Percentiles rank a stretch among this genome's conserved stretches.
Evolutionary conservation across 2,888 invertebrate genomes (phyloP).

Genomic region (Acleris emargana): DNA sequence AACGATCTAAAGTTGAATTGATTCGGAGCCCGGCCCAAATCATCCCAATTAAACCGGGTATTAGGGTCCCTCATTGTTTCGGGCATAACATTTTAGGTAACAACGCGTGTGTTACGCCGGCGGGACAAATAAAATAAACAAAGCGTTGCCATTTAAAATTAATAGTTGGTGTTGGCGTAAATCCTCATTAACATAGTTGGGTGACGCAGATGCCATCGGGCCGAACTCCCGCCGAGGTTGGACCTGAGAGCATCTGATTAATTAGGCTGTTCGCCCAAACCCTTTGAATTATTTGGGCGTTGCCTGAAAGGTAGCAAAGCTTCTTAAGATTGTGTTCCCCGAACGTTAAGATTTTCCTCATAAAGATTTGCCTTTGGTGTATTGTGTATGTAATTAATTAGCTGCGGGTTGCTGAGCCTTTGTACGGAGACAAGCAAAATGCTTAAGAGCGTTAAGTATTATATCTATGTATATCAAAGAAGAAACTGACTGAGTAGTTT

Average conservation of each 20-base stretch:
- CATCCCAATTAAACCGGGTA: constrained; percentile 27
- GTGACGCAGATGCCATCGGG: constrained; percentile 60
- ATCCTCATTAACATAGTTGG: constrained; percentile 56
- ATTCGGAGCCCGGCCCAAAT: constrained; percentile 19
- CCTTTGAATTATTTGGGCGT: constrained; percentile 66
- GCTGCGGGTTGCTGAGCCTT: constrained; percentile 41
- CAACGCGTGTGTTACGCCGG: constrained; percentile 11
- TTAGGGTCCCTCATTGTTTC: constrained; percentile 25
- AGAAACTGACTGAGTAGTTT: too few relatives aligned
- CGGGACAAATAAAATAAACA: constrained; percentile 34
- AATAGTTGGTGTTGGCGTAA: constrained; percentile 41
- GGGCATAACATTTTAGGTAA: constrained; percentile 10
- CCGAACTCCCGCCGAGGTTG: constrained; percentile 42
- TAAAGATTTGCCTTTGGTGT: constrained; percentile 53
- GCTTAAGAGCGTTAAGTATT: not conserved
- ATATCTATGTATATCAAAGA: too few relatives aligned
- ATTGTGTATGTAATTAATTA: constrained; percentile 60
- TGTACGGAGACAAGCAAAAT: constrained; percentile 10
- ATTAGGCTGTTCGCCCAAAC: constrained; percentile 62
- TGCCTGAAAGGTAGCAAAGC: constrained; percentile 59
- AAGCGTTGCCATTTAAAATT: constrained; percentile 25
- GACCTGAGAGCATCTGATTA: constrained; percentile 65
- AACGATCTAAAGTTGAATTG: constrained; percentile 34
- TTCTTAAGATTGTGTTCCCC: constrained; percentile 59
- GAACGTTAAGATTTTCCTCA: constrained; percentile 52